Evolutionary conservation across 2,888 invertebrate species (phyloP).

Genomic region (Gastrophysa polygoni): DNA sequence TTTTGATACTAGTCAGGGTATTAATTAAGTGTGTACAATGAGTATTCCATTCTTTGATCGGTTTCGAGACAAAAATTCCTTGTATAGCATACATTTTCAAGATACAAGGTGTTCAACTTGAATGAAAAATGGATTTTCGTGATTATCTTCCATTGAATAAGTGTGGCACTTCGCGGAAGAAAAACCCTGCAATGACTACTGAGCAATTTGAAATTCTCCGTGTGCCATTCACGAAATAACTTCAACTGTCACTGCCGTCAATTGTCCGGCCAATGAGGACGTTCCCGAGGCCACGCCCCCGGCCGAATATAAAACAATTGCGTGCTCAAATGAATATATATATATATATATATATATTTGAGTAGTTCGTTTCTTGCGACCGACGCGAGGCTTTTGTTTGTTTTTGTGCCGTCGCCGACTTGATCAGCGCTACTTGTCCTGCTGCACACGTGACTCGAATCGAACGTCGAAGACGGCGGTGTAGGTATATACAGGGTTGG

Average conservation of each 20-base stretch:
- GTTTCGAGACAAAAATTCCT: no score
- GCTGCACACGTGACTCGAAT: constrained; percentile 36
- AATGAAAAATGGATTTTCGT: no score
- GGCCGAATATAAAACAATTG: constrained; percentile 50
- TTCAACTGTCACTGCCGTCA: constrained; percentile 42
- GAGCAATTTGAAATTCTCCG: constrained; percentile 48
- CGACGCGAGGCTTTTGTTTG: constrained; percentile 32
- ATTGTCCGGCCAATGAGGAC: constrained; percentile 49
- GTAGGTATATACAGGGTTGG: no score
- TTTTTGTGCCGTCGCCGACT: constrained; percentile 29
- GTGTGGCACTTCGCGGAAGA: constrained; percentile 13
- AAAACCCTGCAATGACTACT: constrained; percentile 45
- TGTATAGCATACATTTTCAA: no score
- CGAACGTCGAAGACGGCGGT: constrained; percentile 1
- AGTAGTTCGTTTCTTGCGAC: constrained; percentile 30
- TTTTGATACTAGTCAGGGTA: no score
- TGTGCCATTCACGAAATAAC: constrained; percentile 47
- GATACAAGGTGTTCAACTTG: no score
- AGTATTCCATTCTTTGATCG: no score
- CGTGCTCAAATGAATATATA: constrained; percentile 43
- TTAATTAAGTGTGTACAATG: no score
- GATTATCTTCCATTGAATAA: constrained; percentile 9
- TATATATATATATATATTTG: no score
- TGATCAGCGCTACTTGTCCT: constrained; percentile 41
- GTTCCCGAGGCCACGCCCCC: constrained; percentile 45